phyloP scores from a whole-genome alignment of 1,140 invertebrate species.

The Acyrthosiphon pisum region DNA sequence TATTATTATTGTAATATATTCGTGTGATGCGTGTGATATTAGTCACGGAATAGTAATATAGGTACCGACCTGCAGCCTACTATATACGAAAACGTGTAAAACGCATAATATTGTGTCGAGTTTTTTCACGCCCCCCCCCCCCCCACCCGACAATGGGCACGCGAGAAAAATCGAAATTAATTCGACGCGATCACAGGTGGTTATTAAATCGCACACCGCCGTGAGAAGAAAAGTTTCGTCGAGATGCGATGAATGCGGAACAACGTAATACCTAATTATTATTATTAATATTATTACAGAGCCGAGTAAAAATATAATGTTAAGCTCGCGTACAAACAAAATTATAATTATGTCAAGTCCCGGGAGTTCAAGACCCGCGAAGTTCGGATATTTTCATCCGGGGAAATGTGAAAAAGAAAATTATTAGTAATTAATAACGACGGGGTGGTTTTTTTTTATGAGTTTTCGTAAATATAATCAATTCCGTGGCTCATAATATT shows the following conservation, averaged over 20 bases:
- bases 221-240: neutral
- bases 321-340: neutral
- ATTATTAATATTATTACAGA: neutral
- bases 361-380: neutral
- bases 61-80: too few species aligned
- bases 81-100: neutral
- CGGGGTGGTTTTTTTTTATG: neutral
- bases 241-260: neutral
- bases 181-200: neutral
- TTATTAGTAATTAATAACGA: neutral
- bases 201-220: neutral
- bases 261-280: neutral
- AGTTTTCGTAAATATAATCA: neutral
- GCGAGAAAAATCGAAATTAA: neutral
- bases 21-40: neutral
- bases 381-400: neutral
- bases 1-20: slow-evolving; percentile 7
- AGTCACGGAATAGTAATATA: neutral
- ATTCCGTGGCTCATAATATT: neutral
- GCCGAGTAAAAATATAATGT: neutral
- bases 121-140: neutral
- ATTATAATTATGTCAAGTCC: neutral
- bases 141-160: neutral
- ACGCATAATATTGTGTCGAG: neutral
- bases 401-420: neutral